Base-by-base conservation (phyloP, 2,113 vertebrate species). In the Holacanthus passer region DNA sequence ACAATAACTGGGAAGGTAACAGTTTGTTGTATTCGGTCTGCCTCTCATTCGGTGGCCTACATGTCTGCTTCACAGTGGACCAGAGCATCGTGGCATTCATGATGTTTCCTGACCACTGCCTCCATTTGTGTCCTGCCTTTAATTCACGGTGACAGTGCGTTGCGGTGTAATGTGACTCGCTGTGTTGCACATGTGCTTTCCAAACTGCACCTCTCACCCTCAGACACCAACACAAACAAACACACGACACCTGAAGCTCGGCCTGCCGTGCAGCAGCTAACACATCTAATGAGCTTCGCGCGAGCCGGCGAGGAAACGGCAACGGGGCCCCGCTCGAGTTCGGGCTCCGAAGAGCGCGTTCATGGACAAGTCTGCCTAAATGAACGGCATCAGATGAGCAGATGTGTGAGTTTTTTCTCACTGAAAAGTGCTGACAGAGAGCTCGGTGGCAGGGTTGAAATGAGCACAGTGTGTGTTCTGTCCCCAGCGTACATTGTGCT, bases 141-240 rank as follows among this genome's bases (percentile, higher is more conserved):
- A 90, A 94, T 89, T 85, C 87, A 43, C 77, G 11, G 65, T 88
- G 92, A 93, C 91, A 91, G 83, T 63, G 73, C 77, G 90, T 83
- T 85, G 79, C 81, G 83, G 73, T 88, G 87, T 91, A 90, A 91
- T 83, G 86, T 84, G 85, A 84, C 79, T 91, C 48, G 86, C 72
- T 73, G 85, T 79, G 89, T 80, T 71, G 71, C 72, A 82, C 89
- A 87, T 86, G 88, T 87, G 89, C 89, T 85, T 91, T 80, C 68
- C 62, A 73, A 92, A 75, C 83, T 65, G 69, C 76, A 56, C 66
- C 73, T 88, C 87, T 75, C 87, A 76, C 87, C 88, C 83, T 87
- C 72, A 32, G 82, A 87, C 65, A 75, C 73, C 45, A 72, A 77
- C 79, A 55, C 77, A 82, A 81, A 88, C 86, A 86, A 69, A 83